phyloP scores from a whole-genome alignment of 2,888 invertebrate genomes.

The Macrosoma leucophasiata region DNA sequence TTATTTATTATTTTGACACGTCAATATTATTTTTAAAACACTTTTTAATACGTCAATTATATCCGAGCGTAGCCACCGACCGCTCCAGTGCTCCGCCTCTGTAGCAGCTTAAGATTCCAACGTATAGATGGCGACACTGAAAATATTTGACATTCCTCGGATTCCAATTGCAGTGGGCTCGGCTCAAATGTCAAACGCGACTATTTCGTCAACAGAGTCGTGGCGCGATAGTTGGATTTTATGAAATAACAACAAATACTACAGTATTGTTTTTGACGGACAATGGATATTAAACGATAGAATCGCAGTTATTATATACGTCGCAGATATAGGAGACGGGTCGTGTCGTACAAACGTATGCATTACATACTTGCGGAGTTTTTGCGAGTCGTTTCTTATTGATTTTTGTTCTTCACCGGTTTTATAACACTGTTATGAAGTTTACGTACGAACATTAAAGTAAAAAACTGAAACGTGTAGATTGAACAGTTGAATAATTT shows the following conservation, averaged over 20 bases:
- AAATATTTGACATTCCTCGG: slow-evolving; percentile 81
- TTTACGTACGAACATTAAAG: slow-evolving; percentile 36
- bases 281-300: slow-evolving; percentile 62
- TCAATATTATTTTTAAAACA: no score
- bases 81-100: slow-evolving; percentile 58
- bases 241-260: slow-evolving; percentile 70
- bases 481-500: slow-evolving; percentile 21
- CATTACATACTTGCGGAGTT: slow-evolving; percentile 35
- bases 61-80: slow-evolving; percentile 16
- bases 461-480: slow-evolving; percentile 31
- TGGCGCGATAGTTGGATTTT: slow-evolving; percentile 73
- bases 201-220: slow-evolving; percentile 76
- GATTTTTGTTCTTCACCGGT: slow-evolving; percentile 70
- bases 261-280: slow-evolving; percentile 54
- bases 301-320: slow-evolving; percentile 49
- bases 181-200: slow-evolving; percentile 83
- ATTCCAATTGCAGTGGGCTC: slow-evolving; percentile 81
- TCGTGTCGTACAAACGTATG: slow-evolving; percentile 47
- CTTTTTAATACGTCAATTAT: slow-evolving; percentile 11
- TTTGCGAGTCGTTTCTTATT: slow-evolving; percentile 58
- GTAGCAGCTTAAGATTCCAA: slow-evolving; percentile 55
- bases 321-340: slow-evolving; percentile 41
- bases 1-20: no score
- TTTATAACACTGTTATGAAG: slow-evolving; percentile 58
- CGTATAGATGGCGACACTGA: slow-evolving; percentile 78